phyloP scores from a whole-genome alignment of 2,113 vertebrate genomes.

The Tamias sibiricus region DNA sequence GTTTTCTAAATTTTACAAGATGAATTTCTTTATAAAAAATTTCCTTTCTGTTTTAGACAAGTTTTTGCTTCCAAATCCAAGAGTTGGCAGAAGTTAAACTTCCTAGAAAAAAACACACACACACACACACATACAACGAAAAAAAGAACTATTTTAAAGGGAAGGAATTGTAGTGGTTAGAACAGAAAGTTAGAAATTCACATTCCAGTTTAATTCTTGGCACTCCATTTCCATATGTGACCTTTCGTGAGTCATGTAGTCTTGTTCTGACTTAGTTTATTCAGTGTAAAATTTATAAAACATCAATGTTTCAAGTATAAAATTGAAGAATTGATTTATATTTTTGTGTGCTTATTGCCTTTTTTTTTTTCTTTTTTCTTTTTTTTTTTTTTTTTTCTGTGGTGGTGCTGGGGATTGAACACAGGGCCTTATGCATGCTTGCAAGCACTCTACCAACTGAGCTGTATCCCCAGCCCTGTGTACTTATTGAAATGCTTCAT shows the following conservation, averaged over 20 bases:
- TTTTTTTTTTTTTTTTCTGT: too few species aligned
- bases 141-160: constrained; percentile 53
- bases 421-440: too few species aligned
- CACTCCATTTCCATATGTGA: not conserved
- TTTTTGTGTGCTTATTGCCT: not conserved
- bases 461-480: too few species aligned
- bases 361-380: too few species aligned
- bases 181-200: constrained; percentile 49
- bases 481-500: not conserved
- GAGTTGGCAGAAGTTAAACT: constrained; percentile 45
- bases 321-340: not conserved
- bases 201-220: constrained; percentile 51
- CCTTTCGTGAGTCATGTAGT: constrained; percentile 21
- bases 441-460: too few species aligned
- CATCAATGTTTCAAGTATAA: not conserved
- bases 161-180: constrained; percentile 45
- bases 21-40: constrained; percentile 57
- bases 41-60: constrained; percentile 56
- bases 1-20: constrained; percentile 53
- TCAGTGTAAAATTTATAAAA: constrained; percentile 41
- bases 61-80: constrained; percentile 78
- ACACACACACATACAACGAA: not conserved
- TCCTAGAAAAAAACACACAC: not conserved
- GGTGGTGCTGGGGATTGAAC: too few species aligned
- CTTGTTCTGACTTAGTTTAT: constrained; percentile 51